Conservation (phyloP, 2,888 invertebrate genomes). For the Glyphotaelius pellucidus region DNA sequence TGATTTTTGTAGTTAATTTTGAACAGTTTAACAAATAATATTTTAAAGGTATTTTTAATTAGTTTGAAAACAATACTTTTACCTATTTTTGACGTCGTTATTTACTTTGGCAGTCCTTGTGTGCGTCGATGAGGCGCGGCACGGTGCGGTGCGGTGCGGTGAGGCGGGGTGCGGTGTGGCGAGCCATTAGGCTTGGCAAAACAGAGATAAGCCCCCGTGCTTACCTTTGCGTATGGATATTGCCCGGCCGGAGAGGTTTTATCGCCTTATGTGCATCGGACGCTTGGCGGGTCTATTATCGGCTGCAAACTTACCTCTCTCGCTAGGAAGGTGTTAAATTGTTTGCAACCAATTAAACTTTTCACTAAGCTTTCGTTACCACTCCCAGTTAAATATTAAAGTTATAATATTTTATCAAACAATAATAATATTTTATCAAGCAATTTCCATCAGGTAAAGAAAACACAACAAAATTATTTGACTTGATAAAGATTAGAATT, state of each 20-base stretch:
- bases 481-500: too few species aligned
- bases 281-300: background rate
- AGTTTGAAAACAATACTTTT: too few species aligned
- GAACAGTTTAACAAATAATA: too few species aligned
- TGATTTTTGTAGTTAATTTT: too few species aligned
- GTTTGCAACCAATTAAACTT: background rate
- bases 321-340: background rate
- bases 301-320: background rate
- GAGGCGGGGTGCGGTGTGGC: background rate
- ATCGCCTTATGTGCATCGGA: background rate
- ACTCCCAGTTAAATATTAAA: background rate
- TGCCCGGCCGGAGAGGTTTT: background rate
- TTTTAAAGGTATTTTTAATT: too few species aligned
- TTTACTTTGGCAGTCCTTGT: too few species aligned
- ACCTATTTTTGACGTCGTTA: too few species aligned
- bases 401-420: background rate
- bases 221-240: constrained; percentile 34
- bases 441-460: background rate
- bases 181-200: constrained; percentile 37
- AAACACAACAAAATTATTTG: background rate
- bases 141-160: too few species aligned
- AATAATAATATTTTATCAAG: too few species aligned
- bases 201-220: constrained; percentile 30
- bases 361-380: background rate
- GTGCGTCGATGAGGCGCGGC: too few species aligned